Evolutionary conservation across 2,797 vertebrate genomes (phyloP).

Genomic region (Fratercula arctica): DNA sequence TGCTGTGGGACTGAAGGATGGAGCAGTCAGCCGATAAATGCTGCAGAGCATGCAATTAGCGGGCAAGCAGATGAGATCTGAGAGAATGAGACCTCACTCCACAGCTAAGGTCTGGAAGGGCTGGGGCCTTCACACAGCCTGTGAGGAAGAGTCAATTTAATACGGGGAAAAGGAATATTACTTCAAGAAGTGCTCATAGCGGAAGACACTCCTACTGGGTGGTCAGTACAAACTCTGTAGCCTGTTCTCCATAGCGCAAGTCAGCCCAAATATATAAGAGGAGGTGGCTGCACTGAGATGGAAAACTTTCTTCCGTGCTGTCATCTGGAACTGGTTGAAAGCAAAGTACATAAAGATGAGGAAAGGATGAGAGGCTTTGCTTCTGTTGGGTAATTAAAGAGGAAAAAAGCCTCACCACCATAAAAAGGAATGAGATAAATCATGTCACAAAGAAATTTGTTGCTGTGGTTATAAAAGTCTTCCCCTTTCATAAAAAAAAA

Average conservation of each 20-base stretch:
- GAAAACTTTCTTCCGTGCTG: neutral
- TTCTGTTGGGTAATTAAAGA: constrained; percentile 55
- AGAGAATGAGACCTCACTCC: neutral
- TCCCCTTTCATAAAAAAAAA: neutral
- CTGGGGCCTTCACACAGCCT: neutral
- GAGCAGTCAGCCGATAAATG: neutral
- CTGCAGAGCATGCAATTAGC: neutral
- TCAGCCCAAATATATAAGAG: neutral
- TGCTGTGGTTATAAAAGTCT: neutral
- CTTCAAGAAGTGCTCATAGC: neutral
- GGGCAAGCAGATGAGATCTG: neutral
- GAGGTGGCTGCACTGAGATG: neutral
- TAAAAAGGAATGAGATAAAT: constrained; percentile 27
- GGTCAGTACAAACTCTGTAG: neutral
- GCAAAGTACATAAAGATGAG: constrained; percentile 16
- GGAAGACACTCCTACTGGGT: neutral
- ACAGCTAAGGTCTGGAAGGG: neutral
- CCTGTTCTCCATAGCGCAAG: neutral
- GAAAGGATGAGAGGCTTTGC: constrained; percentile 22
- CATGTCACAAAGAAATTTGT: constrained; percentile 13
- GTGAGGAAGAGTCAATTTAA: neutral
- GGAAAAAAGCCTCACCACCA: neutral
- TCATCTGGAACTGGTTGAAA: constrained; percentile 58
- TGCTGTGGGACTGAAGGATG: rapidly evolving
- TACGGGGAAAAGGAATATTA: neutral